Percentiles rank a stretch among this genome's conserved stretches.
phyloP scores from a whole-genome alignment of 2,113 vertebrate species.

The Globicephala melas region DNA sequence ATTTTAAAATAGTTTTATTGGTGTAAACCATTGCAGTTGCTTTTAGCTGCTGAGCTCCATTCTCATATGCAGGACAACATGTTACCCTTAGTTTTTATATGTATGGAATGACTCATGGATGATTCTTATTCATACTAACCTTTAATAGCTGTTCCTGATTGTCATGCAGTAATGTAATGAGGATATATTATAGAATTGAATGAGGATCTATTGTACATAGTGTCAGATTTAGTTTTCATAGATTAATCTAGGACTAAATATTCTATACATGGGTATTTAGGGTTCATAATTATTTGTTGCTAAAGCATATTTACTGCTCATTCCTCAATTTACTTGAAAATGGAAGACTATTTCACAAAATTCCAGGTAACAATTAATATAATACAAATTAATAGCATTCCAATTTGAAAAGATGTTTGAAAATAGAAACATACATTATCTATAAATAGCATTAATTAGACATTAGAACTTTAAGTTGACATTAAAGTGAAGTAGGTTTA shows the following conservation, averaged over 20 bases:
- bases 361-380: background rate
- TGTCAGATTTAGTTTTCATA: background rate
- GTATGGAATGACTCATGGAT: background rate
- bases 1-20: too few species aligned
- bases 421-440: background rate
- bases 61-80: too few species aligned
- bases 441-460: background rate
- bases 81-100: background rate
- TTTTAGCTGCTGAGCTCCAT: too few species aligned
- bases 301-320: background rate
- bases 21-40: too few species aligned
- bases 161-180: background rate
- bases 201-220: background rate
- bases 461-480: background rate
- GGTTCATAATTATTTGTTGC: background rate
- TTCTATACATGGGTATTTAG: background rate
- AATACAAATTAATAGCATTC: background rate
- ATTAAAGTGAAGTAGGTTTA: background rate
- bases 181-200: background rate
- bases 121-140: background rate
- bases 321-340: background rate
- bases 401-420: background rate
- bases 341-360: background rate
- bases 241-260: background rate
- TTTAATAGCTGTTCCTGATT: background rate